phyloP scores from a whole-genome alignment of 2,888 invertebrate genomes.

The Eupelmus urozonus region DNA sequence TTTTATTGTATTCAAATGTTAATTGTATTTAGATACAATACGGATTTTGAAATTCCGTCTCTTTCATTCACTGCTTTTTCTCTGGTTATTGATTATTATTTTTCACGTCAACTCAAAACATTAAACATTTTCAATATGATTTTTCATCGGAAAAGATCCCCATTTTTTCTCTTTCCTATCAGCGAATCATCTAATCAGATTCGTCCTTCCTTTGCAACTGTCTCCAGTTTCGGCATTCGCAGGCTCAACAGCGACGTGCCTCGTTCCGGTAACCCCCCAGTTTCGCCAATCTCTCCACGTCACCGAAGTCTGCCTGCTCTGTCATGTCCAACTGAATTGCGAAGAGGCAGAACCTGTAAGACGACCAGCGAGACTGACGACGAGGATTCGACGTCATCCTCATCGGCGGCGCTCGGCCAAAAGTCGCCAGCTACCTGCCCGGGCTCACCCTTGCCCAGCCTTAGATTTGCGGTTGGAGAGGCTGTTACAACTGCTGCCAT shows the following conservation, averaged over 20 bases:
- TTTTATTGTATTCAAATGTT: too few species aligned
- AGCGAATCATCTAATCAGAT: background rate
- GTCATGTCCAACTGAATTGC: constrained; percentile 58
- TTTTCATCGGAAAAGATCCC: too few species aligned
- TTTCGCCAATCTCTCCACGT: constrained; percentile 81
- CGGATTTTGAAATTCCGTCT: too few species aligned
- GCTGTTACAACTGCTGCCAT: constrained; percentile 79
- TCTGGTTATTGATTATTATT: too few species aligned
- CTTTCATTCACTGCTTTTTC: too few species aligned
- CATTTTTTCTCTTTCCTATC: too few species aligned
- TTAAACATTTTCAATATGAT: too few species aligned
- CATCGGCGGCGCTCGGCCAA: constrained; percentile 59
- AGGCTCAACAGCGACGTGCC: constrained; percentile 75
- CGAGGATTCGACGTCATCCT: constrained; percentile 36
- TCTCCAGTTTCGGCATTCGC: constrained; percentile 58
- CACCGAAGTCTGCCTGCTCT: constrained; percentile 84
- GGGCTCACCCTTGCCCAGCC: constrained; percentile 76
- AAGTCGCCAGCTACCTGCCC: constrained; percentile 71
- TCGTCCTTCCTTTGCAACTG: constrained; percentile 10
- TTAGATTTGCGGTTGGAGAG: constrained; percentile 85
- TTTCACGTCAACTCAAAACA: too few species aligned
- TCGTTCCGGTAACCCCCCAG: constrained; percentile 70
- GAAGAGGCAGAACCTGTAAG: constrained; percentile 33
- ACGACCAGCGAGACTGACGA: constrained; percentile 53
- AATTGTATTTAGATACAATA: too few species aligned